phyloP scores from a whole-genome alignment of 2,888 invertebrate genomes.

The Drosophila lacicola region DNA sequence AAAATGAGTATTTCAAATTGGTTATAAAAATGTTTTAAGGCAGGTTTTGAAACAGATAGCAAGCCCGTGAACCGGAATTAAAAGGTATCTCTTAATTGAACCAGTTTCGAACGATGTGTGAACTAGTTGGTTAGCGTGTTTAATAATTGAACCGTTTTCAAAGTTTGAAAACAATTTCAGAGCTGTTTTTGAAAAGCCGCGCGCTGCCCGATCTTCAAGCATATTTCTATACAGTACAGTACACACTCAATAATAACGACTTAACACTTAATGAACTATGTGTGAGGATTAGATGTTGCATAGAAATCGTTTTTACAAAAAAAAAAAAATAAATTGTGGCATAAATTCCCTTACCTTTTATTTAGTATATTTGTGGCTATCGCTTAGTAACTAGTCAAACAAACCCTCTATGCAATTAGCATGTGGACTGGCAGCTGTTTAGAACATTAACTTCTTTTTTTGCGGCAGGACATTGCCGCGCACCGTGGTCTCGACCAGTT shows the following conservation, averaged over 20 bases:
- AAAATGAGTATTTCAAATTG: background rate
- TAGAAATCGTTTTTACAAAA: too few species aligned
- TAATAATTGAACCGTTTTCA: too few species aligned
- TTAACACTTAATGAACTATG: too few species aligned
- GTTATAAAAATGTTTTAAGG: background rate
- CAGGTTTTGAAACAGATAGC: background rate
- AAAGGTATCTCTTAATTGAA: too few species aligned
- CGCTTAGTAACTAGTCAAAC: slow-evolving; percentile 37
- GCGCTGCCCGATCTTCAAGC: background rate
- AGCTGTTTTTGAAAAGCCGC: too few species aligned
- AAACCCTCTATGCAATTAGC: slow-evolving; percentile 10
- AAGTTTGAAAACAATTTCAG: too few species aligned
- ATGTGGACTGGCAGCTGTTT: slow-evolving; percentile 40
- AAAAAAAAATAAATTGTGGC: background rate
- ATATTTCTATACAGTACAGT: background rate
- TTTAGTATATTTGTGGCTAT: slow-evolving; percentile 12
- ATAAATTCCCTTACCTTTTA: slow-evolving; percentile 18
- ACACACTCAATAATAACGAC: background rate
- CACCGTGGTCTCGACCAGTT: slow-evolving; percentile 88
- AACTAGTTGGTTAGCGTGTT: too few species aligned
- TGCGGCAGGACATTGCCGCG: slow-evolving; percentile 86
- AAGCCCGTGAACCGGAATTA: too few species aligned
- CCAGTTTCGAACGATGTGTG: too few species aligned
- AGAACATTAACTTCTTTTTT: slow-evolving; percentile 87
- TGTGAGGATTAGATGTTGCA: too few species aligned